A percentile compares a stretch with the other conserved stretches of the same genome.
Conservation (phyloP, 2,797 vertebrate species). For the Platalea minor region DNA sequence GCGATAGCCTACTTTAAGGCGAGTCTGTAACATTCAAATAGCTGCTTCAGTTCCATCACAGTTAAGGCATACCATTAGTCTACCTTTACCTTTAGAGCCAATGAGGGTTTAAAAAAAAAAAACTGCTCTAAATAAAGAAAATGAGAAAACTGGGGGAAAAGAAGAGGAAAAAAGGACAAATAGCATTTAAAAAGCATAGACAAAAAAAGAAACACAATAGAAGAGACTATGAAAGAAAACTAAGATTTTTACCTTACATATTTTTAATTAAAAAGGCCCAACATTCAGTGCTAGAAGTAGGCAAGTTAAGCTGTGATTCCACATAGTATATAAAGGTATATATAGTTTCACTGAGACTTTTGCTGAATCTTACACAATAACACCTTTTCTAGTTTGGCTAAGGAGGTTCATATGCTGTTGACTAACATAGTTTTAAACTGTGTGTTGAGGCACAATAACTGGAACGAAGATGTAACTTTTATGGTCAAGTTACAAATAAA, state of each 20-base stretch:
- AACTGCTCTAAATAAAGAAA: background rate
- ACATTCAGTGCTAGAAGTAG: background rate
- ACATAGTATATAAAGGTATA: background rate
- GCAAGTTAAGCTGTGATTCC: background rate
- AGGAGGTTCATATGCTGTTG: background rate
- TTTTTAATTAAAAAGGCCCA: background rate
- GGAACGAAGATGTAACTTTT: background rate
- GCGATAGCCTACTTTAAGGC: background rate
- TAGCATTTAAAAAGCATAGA: background rate
- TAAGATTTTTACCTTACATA: background rate
- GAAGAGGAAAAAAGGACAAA: background rate
- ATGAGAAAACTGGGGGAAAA: background rate
- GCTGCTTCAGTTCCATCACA: background rate
- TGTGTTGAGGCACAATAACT: background rate
- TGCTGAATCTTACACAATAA: background rate
- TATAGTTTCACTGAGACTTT: background rate
- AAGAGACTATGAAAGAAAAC: background rate
- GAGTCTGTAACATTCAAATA: background rate
- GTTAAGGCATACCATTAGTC: background rate
- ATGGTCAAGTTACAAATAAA: background rate
- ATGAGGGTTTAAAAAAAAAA: background rate
- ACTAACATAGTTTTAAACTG: background rate
- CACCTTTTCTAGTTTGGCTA: background rate
- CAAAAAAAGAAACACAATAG: background rate
- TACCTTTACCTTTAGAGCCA: background rate